Evolutionary conservation across 2,888 invertebrate species (phyloP), one percentile per base, ranked within the genome.

Genomic region (Ennomos erosarius): DNA sequence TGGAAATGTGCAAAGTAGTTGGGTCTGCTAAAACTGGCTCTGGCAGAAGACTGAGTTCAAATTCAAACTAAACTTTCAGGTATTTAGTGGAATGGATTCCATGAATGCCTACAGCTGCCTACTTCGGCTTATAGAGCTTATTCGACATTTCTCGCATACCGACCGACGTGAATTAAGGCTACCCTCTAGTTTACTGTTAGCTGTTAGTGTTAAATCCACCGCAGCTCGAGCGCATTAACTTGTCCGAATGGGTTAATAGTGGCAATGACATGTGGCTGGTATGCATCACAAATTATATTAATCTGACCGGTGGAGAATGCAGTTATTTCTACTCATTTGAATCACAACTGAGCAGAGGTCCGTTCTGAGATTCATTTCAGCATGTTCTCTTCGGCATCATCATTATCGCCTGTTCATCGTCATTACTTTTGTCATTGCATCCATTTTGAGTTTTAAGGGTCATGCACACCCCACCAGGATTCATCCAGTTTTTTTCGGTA

Each of bases 291-390:
- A 49, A 12, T 47, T 42, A 52, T 40, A 6, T 33, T 46, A 43
- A 46, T 52, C 36, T 43, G 57, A 36, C 44, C 48, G 45, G 26
- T 26, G 26, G 26, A 26, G 5, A 26, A 1, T 26, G 26, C n/a
- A 51, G 50, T 44, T 56, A 56, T 56, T 51, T 50, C 16, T 49
- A 49, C 44, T 44, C 44, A 55, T 47, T 53, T n/a, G 42, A 55
- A 42, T 48, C 48, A 48, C 42, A 37, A 48, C 42, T 16, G 47
- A 46, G n/a, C 40, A 16, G 6, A 9, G 62, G 51, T 51, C 60
- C 1, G 26, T 26, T 26, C 26, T 26, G 26, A 1, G 4, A 4
- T 26, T 6, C 6, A 26, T 26, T 26, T 26, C 26, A 6, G n/a
- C n/a, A n/a, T n/a, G n/a, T n/a, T n/a, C n/a, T n/a, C 26, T 26